These are phyloP conservation scores for Parascotia fuliginaria DNA, from an alignment of 2,888 invertebrate genomes.

Conservation along the genomic window DNA sequence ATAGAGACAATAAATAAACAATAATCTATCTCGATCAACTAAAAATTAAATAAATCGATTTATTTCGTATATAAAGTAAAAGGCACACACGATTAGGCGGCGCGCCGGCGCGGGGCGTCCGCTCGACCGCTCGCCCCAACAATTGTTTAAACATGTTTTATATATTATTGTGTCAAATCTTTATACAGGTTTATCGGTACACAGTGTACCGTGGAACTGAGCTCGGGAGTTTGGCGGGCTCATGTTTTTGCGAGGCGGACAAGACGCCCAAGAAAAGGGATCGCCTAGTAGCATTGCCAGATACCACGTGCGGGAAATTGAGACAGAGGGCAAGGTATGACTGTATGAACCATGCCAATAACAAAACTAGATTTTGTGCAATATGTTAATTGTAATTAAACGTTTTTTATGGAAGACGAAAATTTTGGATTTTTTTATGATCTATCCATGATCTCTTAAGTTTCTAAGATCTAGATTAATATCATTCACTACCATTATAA, in stretches of 20 bases:
- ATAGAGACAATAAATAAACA: slow-evolving; percentile 84
- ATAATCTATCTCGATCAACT: slow-evolving; percentile 83
- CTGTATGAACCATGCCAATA: slow-evolving; percentile 5
- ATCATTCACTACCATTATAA: neutral
- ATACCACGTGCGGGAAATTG: neutral
- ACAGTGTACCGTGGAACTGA: slow-evolving; percentile 46
- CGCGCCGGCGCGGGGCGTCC: slow-evolving; percentile 55
- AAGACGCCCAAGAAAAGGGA: slow-evolving; percentile 49
- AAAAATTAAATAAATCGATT: slow-evolving; percentile 84
- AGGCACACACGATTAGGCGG: slow-evolving; percentile 72
- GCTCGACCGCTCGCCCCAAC: slow-evolving; percentile 46
- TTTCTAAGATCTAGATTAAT: no score
- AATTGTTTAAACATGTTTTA: slow-evolving; percentile 60
- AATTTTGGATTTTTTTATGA: neutral
- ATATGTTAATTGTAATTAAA: neutral
- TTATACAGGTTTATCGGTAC: slow-evolving; percentile 64
- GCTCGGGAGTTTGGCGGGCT: slow-evolving; percentile 72
- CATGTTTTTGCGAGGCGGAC: slow-evolving; percentile 68
- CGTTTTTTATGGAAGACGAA: slow-evolving; percentile 12
- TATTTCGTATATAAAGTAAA: slow-evolving; percentile 77
- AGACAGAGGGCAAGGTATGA: neutral
- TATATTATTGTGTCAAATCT: slow-evolving; percentile 66
- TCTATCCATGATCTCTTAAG: slow-evolving; percentile 37
- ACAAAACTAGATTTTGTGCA: neutral
- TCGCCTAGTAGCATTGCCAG: slow-evolving; percentile 4